Base-by-base conservation (phyloP, 1,140 invertebrate genomes). In the Ephestia elutella region DNA sequence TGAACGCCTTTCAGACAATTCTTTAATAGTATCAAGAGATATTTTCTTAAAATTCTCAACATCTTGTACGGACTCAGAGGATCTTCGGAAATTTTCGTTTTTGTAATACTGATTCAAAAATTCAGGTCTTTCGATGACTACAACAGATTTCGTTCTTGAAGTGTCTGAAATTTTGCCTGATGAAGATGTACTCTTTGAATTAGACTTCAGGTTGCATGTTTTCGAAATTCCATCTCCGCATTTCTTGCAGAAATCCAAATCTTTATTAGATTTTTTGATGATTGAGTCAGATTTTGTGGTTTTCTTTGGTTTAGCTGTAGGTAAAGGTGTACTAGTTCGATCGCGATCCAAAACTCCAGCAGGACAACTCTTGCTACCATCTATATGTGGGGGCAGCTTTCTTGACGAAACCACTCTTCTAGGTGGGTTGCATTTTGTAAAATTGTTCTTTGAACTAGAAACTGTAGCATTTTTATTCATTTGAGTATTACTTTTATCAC, bases 11-110 rank as follows among this genome's bases (percentile, higher is more conserved):
- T 86, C 78, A 3, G 71, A 56, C 5, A 71, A 55, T 67, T 88
- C 81, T 25, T 60, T 68, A 17, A 86, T 86, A 5, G 83, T 81
- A 35, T 80, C 75, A 8, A 86, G 54, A 13, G 70, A 68, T 20
- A 54, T 60, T 56, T 69, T 73, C 38, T 62, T 81, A 49, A 68
- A 70, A 8, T 60, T 60, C 53, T 65, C 57, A 0, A 57, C 56
- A n/a, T 65, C 56, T 28, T 70, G 60, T 13, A 76, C 20, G 9
- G 78, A 80, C 55, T 74, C 71, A 0, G 73, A 57, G 0, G 75
- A 83, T 51, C 54, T 56, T 32, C 65, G 25, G 56, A 79, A 87
- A 21, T 82, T 85, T 54, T 84, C 73, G 56, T 87, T 87, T 63
- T 68, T 82, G 38, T 82, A 87, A 63, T 78, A 77, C 38, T 85